A percentile compares a stretch with the other conserved stretches of the same genome.
Conservation (phyloP, 2,113 vertebrate genomes). For the Takifugu bimaculatus region DNA sequence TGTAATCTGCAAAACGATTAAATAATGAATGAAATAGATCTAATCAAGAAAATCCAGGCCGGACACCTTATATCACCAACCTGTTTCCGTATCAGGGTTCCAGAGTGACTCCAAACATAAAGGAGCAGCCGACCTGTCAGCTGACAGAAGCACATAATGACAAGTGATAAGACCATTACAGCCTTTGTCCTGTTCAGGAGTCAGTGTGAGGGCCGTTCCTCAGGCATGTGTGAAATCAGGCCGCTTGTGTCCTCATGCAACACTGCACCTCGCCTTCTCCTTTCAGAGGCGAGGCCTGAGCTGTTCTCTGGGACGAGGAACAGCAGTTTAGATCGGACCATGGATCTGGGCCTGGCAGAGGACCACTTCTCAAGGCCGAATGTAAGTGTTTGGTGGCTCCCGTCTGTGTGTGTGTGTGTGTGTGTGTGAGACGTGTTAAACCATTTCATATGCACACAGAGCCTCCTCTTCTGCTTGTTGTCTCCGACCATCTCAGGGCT, state of each 20-base stretch:
- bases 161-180: neutral
- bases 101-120: no score
- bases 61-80: no score
- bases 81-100: no score
- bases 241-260: conserved; percentile 5
- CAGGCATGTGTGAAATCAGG: conserved; percentile 26
- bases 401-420: neutral
- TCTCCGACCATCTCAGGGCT: conserved; percentile 71
- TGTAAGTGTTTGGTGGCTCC: conserved; percentile 66
- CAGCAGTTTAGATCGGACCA: conserved; percentile 73
- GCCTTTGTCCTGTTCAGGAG: neutral
- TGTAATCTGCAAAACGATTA: no score
- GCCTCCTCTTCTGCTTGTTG: neutral
- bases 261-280: conserved; percentile 3
- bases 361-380: conserved; percentile 92
- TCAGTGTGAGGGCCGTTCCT: neutral
- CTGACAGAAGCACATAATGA: conserved; percentile 32
- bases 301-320: conserved; percentile 68
- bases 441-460: neutral
- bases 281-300: conserved; percentile 74
- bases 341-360: conserved; percentile 90
- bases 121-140: neutral
- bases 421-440: neutral
- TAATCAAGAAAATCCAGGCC: no score
- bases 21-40: no score